A percentile compares a stretch with the other conserved stretches of the same genome.
phyloP scores from a whole-genome alignment of 2,113 vertebrate species.

The Podarcis muralis region DNA sequence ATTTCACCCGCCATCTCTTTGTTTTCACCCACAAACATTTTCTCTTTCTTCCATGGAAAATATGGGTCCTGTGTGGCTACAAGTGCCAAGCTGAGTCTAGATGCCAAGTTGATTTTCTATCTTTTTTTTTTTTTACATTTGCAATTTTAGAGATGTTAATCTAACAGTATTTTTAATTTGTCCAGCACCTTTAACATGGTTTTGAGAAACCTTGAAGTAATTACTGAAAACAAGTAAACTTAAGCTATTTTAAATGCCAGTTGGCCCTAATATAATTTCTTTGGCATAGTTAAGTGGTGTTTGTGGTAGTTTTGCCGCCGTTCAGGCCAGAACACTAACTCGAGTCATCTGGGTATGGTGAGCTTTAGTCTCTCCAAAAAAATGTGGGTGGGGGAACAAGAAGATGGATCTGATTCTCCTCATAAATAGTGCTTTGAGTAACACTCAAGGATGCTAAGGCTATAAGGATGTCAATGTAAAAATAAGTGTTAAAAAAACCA shows the following conservation, averaged over 20 bases:
- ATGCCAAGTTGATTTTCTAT: not conserved
- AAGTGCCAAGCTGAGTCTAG: not conserved
- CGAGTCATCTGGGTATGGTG: not conserved
- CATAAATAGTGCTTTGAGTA: not conserved
- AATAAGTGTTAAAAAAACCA: not conserved
- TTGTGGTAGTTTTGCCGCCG: constrained; percentile 32
- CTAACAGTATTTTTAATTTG: not conserved
- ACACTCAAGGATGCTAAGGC: not conserved
- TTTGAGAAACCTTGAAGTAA: constrained; percentile 36
- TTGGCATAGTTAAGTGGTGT: not conserved
- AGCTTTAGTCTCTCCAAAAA: not conserved
- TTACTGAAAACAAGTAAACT: constrained; percentile 37
- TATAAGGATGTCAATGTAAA: not conserved
- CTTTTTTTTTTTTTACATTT: not conserved
- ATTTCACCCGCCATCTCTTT: not conserved
- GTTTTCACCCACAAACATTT: not conserved
- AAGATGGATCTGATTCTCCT: not conserved
- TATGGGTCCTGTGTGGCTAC: not conserved
- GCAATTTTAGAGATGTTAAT: constrained; percentile 1
- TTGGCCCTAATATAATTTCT: constrained; percentile 39
- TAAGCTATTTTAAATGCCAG: constrained; percentile 9
- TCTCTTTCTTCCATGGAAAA: constrained; percentile 10
- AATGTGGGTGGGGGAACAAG: not conserved
- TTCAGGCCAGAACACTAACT: constrained; percentile 26
- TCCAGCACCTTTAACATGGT: constrained; percentile 1